These are phyloP conservation scores for Reticulitermes speratus DNA, from an alignment of 1,140 invertebrate genomes.

Conservation along the genomic window DNA sequence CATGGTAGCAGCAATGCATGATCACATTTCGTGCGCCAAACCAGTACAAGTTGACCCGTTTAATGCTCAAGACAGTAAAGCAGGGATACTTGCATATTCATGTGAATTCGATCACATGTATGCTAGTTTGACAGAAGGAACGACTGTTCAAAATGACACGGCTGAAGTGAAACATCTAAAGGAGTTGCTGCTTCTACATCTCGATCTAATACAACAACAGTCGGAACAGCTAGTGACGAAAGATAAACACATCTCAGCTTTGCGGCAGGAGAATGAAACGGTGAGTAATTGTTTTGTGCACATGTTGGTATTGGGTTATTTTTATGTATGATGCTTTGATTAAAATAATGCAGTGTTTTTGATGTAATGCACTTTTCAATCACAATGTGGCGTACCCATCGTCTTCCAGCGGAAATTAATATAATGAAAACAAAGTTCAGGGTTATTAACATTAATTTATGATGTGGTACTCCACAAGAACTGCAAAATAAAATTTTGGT, in stretches of 20 bases:
- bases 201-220: slow-evolving; percentile 72
- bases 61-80: slow-evolving; percentile 36
- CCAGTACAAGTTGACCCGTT: slow-evolving; percentile 36
- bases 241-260: slow-evolving; percentile 60
- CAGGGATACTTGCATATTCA: slow-evolving; percentile 39
- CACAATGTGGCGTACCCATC: not conserved
- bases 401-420: not conserved
- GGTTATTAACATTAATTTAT: not conserved
- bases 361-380: not conserved
- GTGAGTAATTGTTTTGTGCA: slow-evolving; percentile 45
- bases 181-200: slow-evolving; percentile 65
- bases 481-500: not conserved
- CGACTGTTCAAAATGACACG: slow-evolving; percentile 51
- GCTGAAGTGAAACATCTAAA: slow-evolving; percentile 62
- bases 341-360: not conserved
- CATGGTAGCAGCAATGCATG: slow-evolving; percentile 42
- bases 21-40: slow-evolving; percentile 44
- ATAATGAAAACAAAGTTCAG: not conserved
- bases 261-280: slow-evolving; percentile 66
- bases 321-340: not conserved
- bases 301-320: not conserved
- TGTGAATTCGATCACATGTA: slow-evolving; percentile 59
- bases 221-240: slow-evolving; percentile 66
- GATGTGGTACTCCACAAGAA: not conserved
- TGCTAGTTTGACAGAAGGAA: slow-evolving; percentile 52